Conservation (phyloP, 2,113 vertebrate species). For the Psammodynastes pulverulentus region DNA sequence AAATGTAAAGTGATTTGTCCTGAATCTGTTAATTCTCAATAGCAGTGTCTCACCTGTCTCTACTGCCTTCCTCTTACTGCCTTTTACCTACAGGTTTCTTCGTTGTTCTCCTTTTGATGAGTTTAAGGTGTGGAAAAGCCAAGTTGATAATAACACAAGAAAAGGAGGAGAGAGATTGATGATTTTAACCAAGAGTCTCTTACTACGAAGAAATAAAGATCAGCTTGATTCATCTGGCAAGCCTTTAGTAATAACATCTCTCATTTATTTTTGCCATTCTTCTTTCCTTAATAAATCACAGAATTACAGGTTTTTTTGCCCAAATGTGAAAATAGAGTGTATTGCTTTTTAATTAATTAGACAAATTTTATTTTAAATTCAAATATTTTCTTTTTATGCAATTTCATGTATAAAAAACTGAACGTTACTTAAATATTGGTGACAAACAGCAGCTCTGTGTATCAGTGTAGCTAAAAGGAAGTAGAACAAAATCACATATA, state of each 20-base stretch:
- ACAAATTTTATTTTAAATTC: background rate
- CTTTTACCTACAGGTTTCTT: conserved; percentile 77
- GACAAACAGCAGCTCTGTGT: background rate
- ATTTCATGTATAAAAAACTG: background rate
- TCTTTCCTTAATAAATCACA: background rate
- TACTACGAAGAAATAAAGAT: conserved; percentile 87
- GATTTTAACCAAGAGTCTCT: conserved; percentile 85
- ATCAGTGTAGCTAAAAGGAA: background rate
- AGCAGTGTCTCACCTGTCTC: background rate
- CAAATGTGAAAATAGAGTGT: background rate
- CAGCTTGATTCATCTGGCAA: conserved; percentile 82
- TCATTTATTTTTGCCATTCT: background rate
- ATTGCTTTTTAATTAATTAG: background rate
- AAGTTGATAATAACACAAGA: conserved; percentile 89
- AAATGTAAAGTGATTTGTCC: background rate
- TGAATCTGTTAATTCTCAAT: background rate
- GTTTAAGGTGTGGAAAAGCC: conserved; percentile 88
- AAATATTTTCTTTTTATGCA: background rate
- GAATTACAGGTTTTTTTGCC: background rate
- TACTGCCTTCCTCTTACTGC: background rate
- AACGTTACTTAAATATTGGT: background rate
- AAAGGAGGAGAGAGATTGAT: conserved; percentile 87
- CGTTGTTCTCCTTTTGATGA: conserved; percentile 92
- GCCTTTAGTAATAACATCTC: conserved; percentile 79
- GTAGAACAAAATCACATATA: background rate